A percentile compares a stretch with the other conserved stretches of the same genome.
phyloP scores from a whole-genome alignment of 2,797 vertebrate species.

The Loriculus beryllinus region DNA sequence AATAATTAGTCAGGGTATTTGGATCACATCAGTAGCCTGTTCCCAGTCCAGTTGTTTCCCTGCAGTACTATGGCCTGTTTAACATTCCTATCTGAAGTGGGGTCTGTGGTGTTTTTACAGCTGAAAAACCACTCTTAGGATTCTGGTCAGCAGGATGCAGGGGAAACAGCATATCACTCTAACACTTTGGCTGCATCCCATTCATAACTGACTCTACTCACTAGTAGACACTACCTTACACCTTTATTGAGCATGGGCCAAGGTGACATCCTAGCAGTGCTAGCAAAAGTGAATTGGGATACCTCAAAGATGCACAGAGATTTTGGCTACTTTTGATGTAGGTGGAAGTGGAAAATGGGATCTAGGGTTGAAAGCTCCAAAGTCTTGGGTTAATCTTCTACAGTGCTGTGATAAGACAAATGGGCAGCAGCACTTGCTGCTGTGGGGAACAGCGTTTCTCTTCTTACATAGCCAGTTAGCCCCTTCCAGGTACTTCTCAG shows the following conservation, averaged over 20 bases:
- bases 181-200: neutral
- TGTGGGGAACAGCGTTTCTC: neutral
- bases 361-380: neutral
- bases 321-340: neutral
- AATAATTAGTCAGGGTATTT: neutral
- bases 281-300: neutral
- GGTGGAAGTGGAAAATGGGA: neutral
- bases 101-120: neutral
- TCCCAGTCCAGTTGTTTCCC: neutral
- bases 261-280: neutral
- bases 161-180: neutral
- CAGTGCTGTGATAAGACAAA: neutral
- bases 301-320: neutral
- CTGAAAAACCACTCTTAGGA: neutral
- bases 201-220: neutral
- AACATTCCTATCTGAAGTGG: neutral
- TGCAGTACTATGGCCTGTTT: neutral
- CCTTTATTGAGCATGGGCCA: neutral
- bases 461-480: neutral
- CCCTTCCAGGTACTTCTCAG: neutral
- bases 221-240: neutral
- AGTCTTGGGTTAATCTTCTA: neutral
- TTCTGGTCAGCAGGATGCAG: neutral
- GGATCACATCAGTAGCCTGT: neutral
- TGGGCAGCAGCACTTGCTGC: neutral